Base-by-base conservation (phyloP, 2,888 invertebrate genomes). In the Rhamphomyia laevipes region DNA sequence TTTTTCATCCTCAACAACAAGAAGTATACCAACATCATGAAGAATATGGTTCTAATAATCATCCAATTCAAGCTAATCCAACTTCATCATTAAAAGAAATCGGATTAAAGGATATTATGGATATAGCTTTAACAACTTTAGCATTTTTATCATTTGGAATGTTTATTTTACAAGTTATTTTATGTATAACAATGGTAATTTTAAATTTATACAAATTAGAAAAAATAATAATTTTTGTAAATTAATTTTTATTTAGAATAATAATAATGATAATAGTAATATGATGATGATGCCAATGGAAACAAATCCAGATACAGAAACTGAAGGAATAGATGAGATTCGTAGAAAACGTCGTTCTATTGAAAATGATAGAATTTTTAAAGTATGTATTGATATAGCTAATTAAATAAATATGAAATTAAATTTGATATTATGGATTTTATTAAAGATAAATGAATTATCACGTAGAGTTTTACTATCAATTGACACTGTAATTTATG, bases 111-210 rank as follows among this genome's bases (percentile, higher is more conserved):
- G 35, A 35, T 35, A n/a, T 35, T n/a, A 35, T 86, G 58, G 87
- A 89, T 52, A 80, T 88, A 51, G 86, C 86, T 0, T 72, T 88
- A 21, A 88, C 88, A 1, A 86, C 86, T 1, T 74, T 89, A 35
- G 88, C 88, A 0, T 88, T 84, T 61, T 66, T 88, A 11, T 84
- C 87, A 0, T 89, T 89, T 59, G 86, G 85, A 30, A 78, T 86
- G 73, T 89, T 89, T 58, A 73, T 85, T 13, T 73, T 88, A 43
- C 86, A 89, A 64, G 78, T 88, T 13, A 73, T 87, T 10, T 82
- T 88, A 81, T 84, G 84, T 61, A 80, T 85, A 16, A 68, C 68
- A n/a, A 65, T 67, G 68, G 70, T 70, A 62, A 49, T 17, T 47
- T 37, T 31, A 6, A 45, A 27, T 10, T n/a, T 30, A 30, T 9